Conservation (phyloP, 2,888 invertebrate genomes). For the Cyclophora punctaria region DNA sequence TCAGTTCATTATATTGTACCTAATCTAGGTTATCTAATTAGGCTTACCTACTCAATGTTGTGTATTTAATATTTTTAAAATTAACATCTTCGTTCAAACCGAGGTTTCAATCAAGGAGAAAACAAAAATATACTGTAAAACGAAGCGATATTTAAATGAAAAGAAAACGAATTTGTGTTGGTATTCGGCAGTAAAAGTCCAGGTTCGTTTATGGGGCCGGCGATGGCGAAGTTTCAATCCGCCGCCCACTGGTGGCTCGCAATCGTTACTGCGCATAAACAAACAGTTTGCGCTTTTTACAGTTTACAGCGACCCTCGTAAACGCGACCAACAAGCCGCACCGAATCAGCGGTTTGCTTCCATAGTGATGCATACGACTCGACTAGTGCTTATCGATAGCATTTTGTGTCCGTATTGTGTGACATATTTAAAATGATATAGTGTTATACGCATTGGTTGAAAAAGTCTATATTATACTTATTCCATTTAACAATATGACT, state of each 20-base stretch:
- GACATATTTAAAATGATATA: too few species aligned
- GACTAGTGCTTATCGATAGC: constrained; percentile 10
- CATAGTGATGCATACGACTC: constrained; percentile 27
- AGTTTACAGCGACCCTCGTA: constrained; percentile 68
- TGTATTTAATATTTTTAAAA: too few species aligned
- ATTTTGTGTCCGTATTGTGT: too few species aligned
- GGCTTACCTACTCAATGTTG: too few species aligned
- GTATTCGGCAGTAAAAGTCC: constrained; percentile 45
- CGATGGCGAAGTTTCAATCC: constrained; percentile 33
- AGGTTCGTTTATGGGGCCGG: constrained; percentile 47
- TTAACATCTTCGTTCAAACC: neutral
- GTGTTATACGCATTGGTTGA: too few species aligned
- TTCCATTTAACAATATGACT: too few species aligned
- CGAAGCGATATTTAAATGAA: constrained; percentile 15
- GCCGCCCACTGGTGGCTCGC: constrained; percentile 38
- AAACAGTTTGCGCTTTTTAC: constrained; percentile 70
- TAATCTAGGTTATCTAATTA: too few species aligned
- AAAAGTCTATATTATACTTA: too few species aligned
- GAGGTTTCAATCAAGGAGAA: neutral
- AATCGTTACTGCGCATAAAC: constrained; percentile 57
- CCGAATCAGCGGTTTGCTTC: constrained; percentile 58
- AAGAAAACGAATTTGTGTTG: constrained; percentile 11
- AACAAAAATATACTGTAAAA: constrained; percentile 14
- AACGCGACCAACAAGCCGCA: constrained; percentile 58
- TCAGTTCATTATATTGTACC: too few species aligned